These are phyloP conservation scores for Leptinotarsa defecta DNA, from an alignment of 1,140 invertebrate species.

Conservation along the genomic window DNA sequence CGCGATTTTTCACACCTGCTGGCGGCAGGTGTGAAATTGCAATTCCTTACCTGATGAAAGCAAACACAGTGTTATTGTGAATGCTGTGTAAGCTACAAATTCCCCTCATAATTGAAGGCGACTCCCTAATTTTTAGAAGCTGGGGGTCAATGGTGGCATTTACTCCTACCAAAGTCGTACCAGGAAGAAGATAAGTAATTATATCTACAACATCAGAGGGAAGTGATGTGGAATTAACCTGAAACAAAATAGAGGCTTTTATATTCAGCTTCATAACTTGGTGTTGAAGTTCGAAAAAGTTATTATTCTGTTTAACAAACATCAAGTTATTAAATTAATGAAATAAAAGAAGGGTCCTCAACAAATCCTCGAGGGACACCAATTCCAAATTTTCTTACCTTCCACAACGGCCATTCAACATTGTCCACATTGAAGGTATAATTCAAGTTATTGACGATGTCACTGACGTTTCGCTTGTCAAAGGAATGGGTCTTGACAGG, in stretches of 20 bases:
- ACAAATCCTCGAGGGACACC: neutral
- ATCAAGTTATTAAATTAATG: neutral
- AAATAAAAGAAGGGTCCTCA: neutral
- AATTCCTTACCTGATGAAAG: conserved; percentile 64
- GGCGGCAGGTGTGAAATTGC: too few species aligned
- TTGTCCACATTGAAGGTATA: conserved; percentile 47
- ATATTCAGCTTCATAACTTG: neutral
- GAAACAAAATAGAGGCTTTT: conserved; percentile 10
- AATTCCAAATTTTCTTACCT: conserved; percentile 45
- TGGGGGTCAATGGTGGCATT: conserved; percentile 59
- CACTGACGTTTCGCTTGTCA: conserved; percentile 38
- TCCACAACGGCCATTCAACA: conserved; percentile 58
- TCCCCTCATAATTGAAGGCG: conserved; percentile 64
- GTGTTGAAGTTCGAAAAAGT: too few species aligned
- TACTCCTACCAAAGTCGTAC: conserved; percentile 69
- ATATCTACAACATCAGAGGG: conserved; percentile 62
- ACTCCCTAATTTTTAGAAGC: conserved; percentile 56
- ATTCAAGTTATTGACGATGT: conserved; percentile 40
- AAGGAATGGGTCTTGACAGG: conserved; percentile 50
- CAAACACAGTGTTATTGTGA: conserved; percentile 63
- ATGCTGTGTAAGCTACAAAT: conserved; percentile 55
- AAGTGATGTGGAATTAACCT: conserved; percentile 40
- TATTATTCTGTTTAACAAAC: neutral
- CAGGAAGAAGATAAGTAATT: conserved; percentile 73
- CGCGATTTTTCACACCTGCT: conserved; percentile 16